Conservation (phyloP, 2,113 vertebrate species). For the Brachypodius melanocephalos region DNA sequence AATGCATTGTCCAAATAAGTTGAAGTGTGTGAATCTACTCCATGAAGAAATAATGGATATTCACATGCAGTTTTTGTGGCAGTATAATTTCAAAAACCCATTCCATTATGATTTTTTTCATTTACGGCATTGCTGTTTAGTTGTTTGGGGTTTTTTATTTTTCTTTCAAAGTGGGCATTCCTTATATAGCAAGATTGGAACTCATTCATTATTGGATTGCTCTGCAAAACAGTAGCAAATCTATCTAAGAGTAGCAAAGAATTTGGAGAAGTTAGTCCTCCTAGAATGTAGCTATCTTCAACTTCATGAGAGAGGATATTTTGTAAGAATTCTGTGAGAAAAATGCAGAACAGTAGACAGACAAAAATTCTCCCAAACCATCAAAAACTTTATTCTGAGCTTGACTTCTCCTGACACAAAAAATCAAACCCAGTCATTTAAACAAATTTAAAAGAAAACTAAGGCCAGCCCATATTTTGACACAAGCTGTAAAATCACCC, state of each 20-base stretch:
- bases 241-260: not conserved
- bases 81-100: not conserved
- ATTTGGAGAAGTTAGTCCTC: not conserved
- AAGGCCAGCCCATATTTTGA: not conserved
- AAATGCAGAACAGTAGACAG: not conserved
- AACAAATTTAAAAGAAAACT: not conserved
- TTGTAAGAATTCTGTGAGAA: not conserved
- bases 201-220: not conserved
- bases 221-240: not conserved
- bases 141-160: not conserved
- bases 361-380: not conserved
- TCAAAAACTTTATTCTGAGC: not conserved
- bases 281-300: not conserved
- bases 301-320: not conserved
- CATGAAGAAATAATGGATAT: not conserved
- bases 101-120: fast-evolving
- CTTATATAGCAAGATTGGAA: not conserved
- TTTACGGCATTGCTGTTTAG: not conserved
- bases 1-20: not conserved
- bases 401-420: not conserved
- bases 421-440: not conserved
- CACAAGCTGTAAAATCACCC: not conserved
- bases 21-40: not conserved
- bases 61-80: not conserved
- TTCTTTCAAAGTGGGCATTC: not conserved